Percentiles rank a stretch among this genome's conserved stretches.
Evolutionary conservation across 2,113 vertebrate species (phyloP).

Genomic region (Rafetus swinhoei): DNA sequence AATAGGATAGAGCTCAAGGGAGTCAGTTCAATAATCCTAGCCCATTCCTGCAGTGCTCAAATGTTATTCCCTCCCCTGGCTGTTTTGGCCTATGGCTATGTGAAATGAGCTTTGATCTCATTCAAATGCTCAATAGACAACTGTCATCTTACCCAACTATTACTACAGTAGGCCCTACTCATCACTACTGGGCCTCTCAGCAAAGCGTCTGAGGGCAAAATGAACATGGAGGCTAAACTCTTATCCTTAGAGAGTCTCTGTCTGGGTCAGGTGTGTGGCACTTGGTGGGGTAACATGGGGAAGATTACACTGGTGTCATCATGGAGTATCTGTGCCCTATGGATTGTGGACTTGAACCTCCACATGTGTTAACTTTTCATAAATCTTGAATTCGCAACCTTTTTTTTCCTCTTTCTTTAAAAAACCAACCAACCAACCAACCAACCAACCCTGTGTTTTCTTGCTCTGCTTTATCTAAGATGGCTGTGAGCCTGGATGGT

Average conservation of each 20-base stretch:
- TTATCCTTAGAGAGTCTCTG: neutral
- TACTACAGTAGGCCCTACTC: neutral
- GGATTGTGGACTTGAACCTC: neutral
- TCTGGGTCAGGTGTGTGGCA: neutral
- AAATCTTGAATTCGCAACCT: fast-evolving
- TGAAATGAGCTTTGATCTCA: neutral
- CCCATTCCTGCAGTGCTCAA: neutral
- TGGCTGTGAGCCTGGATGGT: neutral
- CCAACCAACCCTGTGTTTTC: too few relatives aligned
- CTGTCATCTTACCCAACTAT: neutral
- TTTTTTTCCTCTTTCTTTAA: neutral
- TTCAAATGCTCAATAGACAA: neutral
- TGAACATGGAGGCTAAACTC: neutral
- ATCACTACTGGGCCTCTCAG: neutral
- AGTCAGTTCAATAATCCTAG: neutral
- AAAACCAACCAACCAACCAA: too few relatives aligned
- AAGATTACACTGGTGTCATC: fast-evolving
- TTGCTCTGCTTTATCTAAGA: neutral
- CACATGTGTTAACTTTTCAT: neutral
- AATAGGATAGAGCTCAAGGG: neutral
- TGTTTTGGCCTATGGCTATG: neutral
- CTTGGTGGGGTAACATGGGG: neutral
- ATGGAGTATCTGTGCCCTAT: neutral
- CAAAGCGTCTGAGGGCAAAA: neutral
- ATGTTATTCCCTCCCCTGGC: neutral